Base-by-base conservation (phyloP, 2,797 vertebrate genomes). In the Triplophysa bombifrons region DNA sequence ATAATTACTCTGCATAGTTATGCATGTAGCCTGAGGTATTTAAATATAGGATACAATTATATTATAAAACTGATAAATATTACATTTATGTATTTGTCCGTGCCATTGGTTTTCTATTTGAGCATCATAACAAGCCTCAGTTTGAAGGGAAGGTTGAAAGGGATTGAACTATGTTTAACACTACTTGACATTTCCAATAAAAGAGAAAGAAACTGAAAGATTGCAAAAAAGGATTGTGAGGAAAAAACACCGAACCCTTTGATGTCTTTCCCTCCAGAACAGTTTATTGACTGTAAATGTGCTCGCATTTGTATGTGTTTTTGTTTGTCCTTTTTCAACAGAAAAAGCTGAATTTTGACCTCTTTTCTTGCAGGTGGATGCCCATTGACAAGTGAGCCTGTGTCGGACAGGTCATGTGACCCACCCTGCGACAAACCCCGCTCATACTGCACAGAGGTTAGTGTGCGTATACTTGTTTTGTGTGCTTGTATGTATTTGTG, bases 391-490 rank as follows among this genome's bases (percentile, higher is more conserved):
- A 91, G 86, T 84, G 93, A 94, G 80, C 98, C 98, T 11, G 93
- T 95, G 58, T 90, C 92, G 60, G 96, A 98, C 91, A 94, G 97
- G 85, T 97, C 96, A 69, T 99, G 98, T 93, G 95, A 94, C 84
- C 98, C 97, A 13, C 93, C 94, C 12, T 99, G 97, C 88, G 94
- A 90, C 86, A 97, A 96, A 82, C 91, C 93, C 46, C 94, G 96
- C 22, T 95, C 96, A 7, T 90, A 93, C 85, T 99, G 97, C 90
- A 97, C 95, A 13, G 97, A 98, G 96, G 98, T 98, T 92, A 90
- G 91, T 87, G 50, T 72, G 48, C 84, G 38, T 64, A 17, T 78
- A n/a, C 76, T 22, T 80, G 56, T 72, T 41, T 67, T 44, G 65
- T 41, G 17, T 13, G 3, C 10, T 50, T 68, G 27, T 61, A 14